Conservation (phyloP, 2,113 vertebrate genomes). For the mouse (Mus musculus) region GRCm39 chrX:14146501-14147000, state of each 20-base stretch:
- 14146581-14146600: too few species aligned
- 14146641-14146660: too few species aligned
- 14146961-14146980: not conserved
- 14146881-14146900: not conserved
- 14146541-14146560: slow-evolving; percentile 50
- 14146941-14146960: not conserved
- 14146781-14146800: slow-evolving; percentile 49
- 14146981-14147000: slow-evolving; percentile 10
- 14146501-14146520: slow-evolving; percentile 58
- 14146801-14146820: slow-evolving; percentile 13
- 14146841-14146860: slow-evolving; percentile 10
- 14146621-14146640: too few species aligned
- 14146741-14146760: slow-evolving; percentile 38
- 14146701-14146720: not conserved
- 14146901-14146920: not conserved
- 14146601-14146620: too few species aligned
- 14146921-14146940: not conserved
- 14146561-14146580: not conserved
- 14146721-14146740: slow-evolving; percentile 22
- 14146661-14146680: too few species aligned
- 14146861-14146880: not conserved
- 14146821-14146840: slow-evolving; percentile 9
- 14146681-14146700: too few species aligned
- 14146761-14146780: slow-evolving; percentile 36
- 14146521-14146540: slow-evolving; percentile 60